Base-by-base conservation (phyloP, 1,140 invertebrate genomes). In the Scaptodrosophila lebanonensis region DNA sequence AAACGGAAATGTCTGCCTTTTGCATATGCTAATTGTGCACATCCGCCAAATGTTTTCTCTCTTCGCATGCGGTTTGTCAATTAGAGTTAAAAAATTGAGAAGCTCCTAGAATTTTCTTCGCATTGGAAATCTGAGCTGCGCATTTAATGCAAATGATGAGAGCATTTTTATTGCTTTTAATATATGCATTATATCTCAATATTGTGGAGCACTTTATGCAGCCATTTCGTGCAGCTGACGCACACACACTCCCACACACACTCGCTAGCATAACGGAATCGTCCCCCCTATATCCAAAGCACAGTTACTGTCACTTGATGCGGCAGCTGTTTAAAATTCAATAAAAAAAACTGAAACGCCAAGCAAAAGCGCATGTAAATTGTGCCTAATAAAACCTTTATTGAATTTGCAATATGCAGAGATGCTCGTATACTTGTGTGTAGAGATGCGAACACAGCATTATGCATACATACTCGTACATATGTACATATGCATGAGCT, bases 101-200 rank as follows among this genome's bases (percentile, higher is more conserved):
- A 66, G 48, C 53, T 39, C 40, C 7, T 9, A 38, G 38, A 40
- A 44, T 27, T 52, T 52, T 16, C 39, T 36, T 18, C 16, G 4
- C 2, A 25, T 13, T 27, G 8, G 3, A 25, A 4, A 25, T 15
- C 35, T 18, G 8, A 35, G 39, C 13, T 15, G 17, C 3, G 11
- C 39, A 53, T 53, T 52, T 42, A 11, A 33, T 53, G 15, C 16
- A 12, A 45, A 56, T 53, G 49, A 13, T 25, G 20, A 42, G 43
- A 17, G 42, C 38, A 49, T 51, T 38, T 62, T 79, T 75, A 82
- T 82, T 54, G 61, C 65, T 51, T 35, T 57, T 62, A 53, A 75
- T 82, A 79, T 82, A 75, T 79, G 65, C 75, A 83, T 79, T 79
- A 79, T 79, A 70, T 82, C 75, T 79, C 75, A 79, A 82, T 79